Evolutionary conservation across 2,888 invertebrate genomes (phyloP), one percentile per base, ranked within the genome.

Genomic region (Poecilus cupreus): DNA sequence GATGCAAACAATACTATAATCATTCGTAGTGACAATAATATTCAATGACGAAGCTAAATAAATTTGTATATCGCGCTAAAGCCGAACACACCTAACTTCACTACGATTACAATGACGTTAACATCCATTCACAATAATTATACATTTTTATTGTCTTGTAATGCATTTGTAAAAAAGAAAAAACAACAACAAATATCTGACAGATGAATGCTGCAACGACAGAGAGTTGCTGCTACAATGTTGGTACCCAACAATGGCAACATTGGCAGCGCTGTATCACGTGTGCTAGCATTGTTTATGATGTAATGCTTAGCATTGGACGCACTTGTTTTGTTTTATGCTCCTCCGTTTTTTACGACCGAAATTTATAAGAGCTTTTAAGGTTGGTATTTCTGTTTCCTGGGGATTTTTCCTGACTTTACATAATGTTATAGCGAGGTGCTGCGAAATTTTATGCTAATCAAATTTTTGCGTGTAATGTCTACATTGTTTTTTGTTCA

Each of bases 351-450:
- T 60, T 54, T 60, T 68, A 68, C 37, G 64, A 68, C 18, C 8
- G 26, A 24, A 68, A 68, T 68, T 68, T 68, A 68, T 68, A 68
- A 37, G 37, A 68, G 32, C 32, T 68, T 68, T 68, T 68, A 68
- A 37, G 37, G 64, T 32, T 60, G 60, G 60, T 26, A 60, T 60
- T 60, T 60, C 26, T 60, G 43, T 43, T 43, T 43, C 13, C 43
- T 60, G 60, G 4, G 60, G 60, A 60, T 26, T 26, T 60, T 60
- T 60, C 60, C 5, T 24, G 60, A 60, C 60, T 26, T 51, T 51
- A 18, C 22, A 24, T 13, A 60, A 60, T 22, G 60, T 60, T 26
- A 60, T 60, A 60, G 26, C 10, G 24, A 13, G 13, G 5, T 24
- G 26, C 20, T 22, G 5, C 0, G 32, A 32, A 0, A 26, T 60